phyloP scores from a whole-genome alignment of 2,888 invertebrate genomes.

The Campaea margaritaria region DNA sequence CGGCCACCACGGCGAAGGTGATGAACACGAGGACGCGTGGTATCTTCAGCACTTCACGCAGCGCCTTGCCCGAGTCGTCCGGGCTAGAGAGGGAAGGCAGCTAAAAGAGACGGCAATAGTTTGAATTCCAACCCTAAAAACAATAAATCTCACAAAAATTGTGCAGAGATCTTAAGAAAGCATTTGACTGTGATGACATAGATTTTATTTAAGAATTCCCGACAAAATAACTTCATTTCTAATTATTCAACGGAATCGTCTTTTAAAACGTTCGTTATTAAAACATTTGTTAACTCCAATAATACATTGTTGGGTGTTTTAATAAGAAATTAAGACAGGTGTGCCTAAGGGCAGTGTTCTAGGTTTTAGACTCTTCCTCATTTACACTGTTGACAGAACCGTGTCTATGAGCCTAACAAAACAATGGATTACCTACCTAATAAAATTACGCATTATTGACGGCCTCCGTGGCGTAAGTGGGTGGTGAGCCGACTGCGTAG shows the following conservation, averaged over 20 bases:
- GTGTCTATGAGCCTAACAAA: background rate
- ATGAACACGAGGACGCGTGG: conserved; percentile 89
- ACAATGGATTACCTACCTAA: too few relatives aligned
- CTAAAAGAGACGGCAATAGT: conserved; percentile 71
- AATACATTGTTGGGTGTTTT: background rate
- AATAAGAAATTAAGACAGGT: background rate
- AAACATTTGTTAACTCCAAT: background rate
- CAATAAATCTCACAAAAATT: too few relatives aligned
- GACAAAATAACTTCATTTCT: background rate
- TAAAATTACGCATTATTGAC: too few relatives aligned
- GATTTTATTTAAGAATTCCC: background rate
- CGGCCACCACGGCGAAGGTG: conserved; percentile 89
- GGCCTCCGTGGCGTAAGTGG: too few relatives aligned
- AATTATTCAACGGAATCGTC: background rate
- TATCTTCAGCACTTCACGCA: conserved; percentile 86
- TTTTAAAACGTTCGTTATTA: background rate
- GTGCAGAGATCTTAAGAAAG: background rate
- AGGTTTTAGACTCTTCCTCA: background rate
- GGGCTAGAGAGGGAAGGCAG: conserved; percentile 89
- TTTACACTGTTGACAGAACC: background rate
- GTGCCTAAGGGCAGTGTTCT: conserved; percentile 6
- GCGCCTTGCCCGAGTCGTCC: conserved; percentile 87
- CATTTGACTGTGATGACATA: background rate
- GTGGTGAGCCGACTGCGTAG: too few relatives aligned
- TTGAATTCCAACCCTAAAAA: too few relatives aligned